A percentile compares a stretch with the other conserved stretches of the same genome.
Conservation (phyloP, 1,140 invertebrate genomes). For the Ceratosolen fusciceps region DNA sequence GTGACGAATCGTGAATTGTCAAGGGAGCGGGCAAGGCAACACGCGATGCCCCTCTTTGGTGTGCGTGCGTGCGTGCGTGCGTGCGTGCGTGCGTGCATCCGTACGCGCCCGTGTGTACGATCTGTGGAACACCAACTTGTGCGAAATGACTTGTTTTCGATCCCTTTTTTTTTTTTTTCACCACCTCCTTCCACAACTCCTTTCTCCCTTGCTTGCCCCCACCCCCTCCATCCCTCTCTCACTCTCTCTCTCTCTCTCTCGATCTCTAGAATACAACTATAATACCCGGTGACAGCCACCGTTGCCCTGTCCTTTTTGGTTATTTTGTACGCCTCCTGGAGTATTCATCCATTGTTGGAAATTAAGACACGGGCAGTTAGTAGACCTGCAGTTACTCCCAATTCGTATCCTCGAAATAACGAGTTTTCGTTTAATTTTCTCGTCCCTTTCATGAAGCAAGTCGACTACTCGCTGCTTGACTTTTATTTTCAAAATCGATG, state of each 20-base stretch:
- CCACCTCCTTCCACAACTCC: neutral
- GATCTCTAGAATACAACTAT: neutral
- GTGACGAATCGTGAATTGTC: neutral
- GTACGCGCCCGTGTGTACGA: neutral
- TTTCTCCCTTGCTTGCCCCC: neutral
- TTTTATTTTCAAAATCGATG: constrained; percentile 1
- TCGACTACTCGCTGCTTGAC: neutral
- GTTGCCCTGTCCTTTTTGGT: neutral
- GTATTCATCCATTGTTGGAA: neutral
- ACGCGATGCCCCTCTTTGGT: neutral
- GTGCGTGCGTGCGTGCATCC: neutral
- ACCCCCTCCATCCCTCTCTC: neutral
- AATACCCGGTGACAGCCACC: neutral
- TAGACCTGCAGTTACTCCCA: neutral
- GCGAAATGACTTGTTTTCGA: constrained; percentile 1
- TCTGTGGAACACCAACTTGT: neutral
- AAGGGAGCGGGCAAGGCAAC: neutral
- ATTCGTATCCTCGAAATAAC: neutral
- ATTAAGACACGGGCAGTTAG: neutral
- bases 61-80: neutral
- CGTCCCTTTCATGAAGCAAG: neutral
- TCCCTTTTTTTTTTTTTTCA: no score
- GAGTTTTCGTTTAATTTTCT: neutral
- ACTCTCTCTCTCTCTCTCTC: neutral
- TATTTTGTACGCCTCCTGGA: neutral